Evolutionary conservation across 2,797 vertebrate species (phyloP).

Genomic region (Micrastur ruficollis): DNA sequence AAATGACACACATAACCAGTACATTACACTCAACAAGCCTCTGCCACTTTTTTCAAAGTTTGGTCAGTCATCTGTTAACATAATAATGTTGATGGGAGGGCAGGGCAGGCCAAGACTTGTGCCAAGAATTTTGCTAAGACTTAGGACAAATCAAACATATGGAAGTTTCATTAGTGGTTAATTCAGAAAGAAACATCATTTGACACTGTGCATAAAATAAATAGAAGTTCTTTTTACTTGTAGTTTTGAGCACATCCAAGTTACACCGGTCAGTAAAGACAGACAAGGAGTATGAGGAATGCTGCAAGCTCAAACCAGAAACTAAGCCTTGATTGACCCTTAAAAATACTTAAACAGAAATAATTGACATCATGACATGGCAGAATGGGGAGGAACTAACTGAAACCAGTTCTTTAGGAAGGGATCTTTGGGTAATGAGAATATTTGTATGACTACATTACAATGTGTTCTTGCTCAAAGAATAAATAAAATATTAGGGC

Average conservation of each 20-base stretch:
- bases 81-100: background rate
- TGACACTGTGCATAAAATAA: background rate
- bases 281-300: background rate
- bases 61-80: background rate
- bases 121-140: background rate
- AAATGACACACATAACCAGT: background rate
- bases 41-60: background rate
- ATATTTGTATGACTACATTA: background rate
- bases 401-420: background rate
- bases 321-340: background rate
- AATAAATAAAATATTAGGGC: background rate
- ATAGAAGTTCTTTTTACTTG: background rate
- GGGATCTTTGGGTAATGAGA: background rate
- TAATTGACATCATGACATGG: fast-evolving
- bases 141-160: background rate
- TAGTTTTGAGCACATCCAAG: background rate
- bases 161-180: background rate
- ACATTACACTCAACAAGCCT: background rate
- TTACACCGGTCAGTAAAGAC: background rate
- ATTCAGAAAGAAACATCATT: background rate
- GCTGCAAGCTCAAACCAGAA: background rate
- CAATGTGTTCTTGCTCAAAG: background rate
- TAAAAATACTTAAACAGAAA: background rate
- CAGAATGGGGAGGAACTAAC: background rate
- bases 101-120: background rate